Evolutionary conservation across 2,113 vertebrate species (phyloP), one percentile per base, ranked within the genome.

Genomic region (Hippocampus mohnikei): DNA sequence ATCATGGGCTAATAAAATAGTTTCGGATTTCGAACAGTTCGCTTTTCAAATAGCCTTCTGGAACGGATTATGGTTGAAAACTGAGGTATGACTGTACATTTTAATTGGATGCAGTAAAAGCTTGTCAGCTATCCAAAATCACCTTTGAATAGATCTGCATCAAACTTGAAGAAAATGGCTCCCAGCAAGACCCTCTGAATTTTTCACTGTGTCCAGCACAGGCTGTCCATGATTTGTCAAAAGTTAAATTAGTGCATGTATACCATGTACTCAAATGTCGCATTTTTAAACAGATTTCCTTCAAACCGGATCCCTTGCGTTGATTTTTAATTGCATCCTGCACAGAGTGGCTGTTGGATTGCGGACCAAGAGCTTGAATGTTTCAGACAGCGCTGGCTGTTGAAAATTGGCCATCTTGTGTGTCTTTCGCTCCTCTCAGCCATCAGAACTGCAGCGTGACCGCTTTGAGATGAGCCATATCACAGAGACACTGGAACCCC

Each of bases 401-500:
- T 44, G 42, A 44, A 44, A 44, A 44, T 15, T 10, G 41, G 67
- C 20, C 67, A 70, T 65, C 60, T 37, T 37, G 5, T 6, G 33
- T 6, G 33, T 37, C 76, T 50, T 50, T 56, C 65, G 48, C 74
- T 68, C 20, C 59, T 72, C 77, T 48, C 60, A 58, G 76, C 78
- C 76, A 77, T 62, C 72, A 83, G 55, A 72, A 77, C 70, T 65
- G 56, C 84, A 76, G 72, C 71, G 74, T 82, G 83, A 81, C 76
- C 62, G 69, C 72, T 72, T 75, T 74, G 53, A 76, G 82, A 81
- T 86, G 78, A 77, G 75, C 73, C 66, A 33, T 27, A 78, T 83
- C 83, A 83, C 77, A 71, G 50, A 48, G 42, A 52, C 10, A 44
- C 10, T 44, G 10, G 74, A 58, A 41, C 66, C 73, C 78, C 68